Percentiles rank a stretch among this genome's conserved stretches.
Conservation (phyloP, 1,140 invertebrate genomes). For the Formica selysi region DNA sequence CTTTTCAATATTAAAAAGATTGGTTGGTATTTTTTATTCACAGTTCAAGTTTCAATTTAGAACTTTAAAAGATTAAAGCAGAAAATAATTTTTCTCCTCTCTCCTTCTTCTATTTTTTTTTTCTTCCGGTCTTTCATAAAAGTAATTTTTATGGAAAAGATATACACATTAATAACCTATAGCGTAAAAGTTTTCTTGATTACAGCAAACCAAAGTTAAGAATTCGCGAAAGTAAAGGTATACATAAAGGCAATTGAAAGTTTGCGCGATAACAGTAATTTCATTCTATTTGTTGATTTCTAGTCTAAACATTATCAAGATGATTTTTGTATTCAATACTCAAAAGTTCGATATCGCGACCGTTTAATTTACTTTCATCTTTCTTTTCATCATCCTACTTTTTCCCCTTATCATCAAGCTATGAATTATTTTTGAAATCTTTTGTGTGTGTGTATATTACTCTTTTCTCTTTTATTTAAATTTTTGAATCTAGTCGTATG, state of each 20-base stretch:
- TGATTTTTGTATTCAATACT: too few species aligned
- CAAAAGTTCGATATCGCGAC: too few species aligned
- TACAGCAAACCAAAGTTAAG: neutral
- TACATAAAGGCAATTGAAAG: slow-evolving; percentile 23
- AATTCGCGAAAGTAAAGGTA: neutral
- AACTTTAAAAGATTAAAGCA: neutral
- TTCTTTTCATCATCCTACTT: too few species aligned
- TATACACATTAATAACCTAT: neutral
- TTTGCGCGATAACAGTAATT: slow-evolving; percentile 31
- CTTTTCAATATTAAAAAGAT: neutral
- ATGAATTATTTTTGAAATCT: too few species aligned
- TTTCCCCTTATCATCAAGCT: too few species aligned
- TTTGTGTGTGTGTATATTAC: too few species aligned
- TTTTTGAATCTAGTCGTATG: too few species aligned
- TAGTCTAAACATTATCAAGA: too few species aligned
- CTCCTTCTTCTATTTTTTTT: too few species aligned
- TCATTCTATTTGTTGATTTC: neutral
- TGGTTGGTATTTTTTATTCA: neutral
- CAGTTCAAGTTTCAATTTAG: neutral
- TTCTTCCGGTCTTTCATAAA: neutral
- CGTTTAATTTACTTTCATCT: too few species aligned
- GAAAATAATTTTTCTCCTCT: neutral
- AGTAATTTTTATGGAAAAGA: slow-evolving; percentile 32
- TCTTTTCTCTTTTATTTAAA: too few species aligned
- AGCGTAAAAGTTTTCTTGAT: neutral